Base-by-base conservation (phyloP, 1,140 invertebrate species). In the Tetramorium alpestre region DNA sequence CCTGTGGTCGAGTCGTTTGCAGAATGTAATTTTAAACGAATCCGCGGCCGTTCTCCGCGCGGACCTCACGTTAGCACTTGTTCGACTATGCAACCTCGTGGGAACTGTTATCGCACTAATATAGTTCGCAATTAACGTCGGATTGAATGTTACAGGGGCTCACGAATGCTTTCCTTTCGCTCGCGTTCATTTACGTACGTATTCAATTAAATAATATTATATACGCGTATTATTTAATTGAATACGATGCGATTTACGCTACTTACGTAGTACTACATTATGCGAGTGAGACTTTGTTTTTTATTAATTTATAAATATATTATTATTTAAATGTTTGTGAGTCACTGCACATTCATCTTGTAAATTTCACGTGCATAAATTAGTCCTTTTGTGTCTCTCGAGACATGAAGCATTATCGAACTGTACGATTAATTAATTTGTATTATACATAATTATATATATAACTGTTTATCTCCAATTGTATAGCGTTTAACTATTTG, bases 21-120 rank as follows among this genome's bases (percentile, higher is more conserved):
- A 22, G 41, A 89, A 87, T 47, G 62, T 89, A 56, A 25, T 67
- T 77, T 69, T 47, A 76, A 77, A 56, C 25, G 47, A 47, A 56
- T 76, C 22, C 22, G 8, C 22, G n/a, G n/a, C 22, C 38, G 25
- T n/a, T 54, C 58, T n/a, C 6, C 41, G 2, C 11, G 16, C 54
- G 11, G 8, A 76, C 33, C 13, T 44, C 13, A 6, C 13, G 33
- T 58, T 41, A 78, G 16, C 28, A 64, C 44, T 49, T 47, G 76
- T 38, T 80, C 13, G 22, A n/a, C 10, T 38, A n/a, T 44, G 25
- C 25, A 78, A 47, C 10, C n/a, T 54, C 77, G 28, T 69, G 47
- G 64, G 65, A 81, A 80, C 4, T 54, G 28, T 67, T 81, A 56
- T 41, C 47, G n/a, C 77, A 5, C 1, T 47, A 33, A 77, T 64